phyloP scores from a whole-genome alignment of 1,140 invertebrate species.

The Nylanderia fulva region DNA sequence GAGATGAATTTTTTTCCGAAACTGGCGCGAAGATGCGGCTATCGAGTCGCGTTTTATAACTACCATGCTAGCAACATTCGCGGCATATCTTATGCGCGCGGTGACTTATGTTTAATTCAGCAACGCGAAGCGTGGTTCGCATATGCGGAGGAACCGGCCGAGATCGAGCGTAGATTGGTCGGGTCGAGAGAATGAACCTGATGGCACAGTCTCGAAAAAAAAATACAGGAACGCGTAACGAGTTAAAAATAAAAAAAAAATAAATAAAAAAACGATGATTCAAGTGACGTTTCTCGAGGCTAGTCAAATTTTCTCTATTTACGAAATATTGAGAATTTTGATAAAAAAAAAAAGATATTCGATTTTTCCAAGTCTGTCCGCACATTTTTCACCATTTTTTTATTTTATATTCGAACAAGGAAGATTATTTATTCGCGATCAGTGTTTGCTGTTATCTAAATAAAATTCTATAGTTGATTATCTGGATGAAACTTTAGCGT shows the following conservation, averaged over 20 bases:
- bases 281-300: not conserved
- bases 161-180: conserved; percentile 76
- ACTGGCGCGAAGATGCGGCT: conserved; percentile 56
- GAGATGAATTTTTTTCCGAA: not conserved
- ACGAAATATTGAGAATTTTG: not conserved
- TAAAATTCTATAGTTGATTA: too few species aligned
- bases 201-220: conserved; percentile 53
- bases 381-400: not conserved
- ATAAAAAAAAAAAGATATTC: not conserved
- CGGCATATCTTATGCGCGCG: conserved; percentile 79
- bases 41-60: too few species aligned
- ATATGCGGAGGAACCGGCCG: conserved; percentile 67
- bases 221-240: not conserved
- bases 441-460: too few species aligned
- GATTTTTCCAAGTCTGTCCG: not conserved
- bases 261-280: conserved; percentile 7
- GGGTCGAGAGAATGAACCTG: conserved; percentile 60
- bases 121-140: conserved; percentile 71
- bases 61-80: conserved; percentile 73
- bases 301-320: not conserved
- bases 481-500: too few species aligned
- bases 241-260: conserved; percentile 49
- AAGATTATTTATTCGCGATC: conserved; percentile 30
- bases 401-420: not conserved
- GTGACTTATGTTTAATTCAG: conserved; percentile 81